These are phyloP conservation scores for Procambarus virginalis DNA, from an alignment of 1,140 invertebrate genomes.

Conservation along the genomic window DNA sequence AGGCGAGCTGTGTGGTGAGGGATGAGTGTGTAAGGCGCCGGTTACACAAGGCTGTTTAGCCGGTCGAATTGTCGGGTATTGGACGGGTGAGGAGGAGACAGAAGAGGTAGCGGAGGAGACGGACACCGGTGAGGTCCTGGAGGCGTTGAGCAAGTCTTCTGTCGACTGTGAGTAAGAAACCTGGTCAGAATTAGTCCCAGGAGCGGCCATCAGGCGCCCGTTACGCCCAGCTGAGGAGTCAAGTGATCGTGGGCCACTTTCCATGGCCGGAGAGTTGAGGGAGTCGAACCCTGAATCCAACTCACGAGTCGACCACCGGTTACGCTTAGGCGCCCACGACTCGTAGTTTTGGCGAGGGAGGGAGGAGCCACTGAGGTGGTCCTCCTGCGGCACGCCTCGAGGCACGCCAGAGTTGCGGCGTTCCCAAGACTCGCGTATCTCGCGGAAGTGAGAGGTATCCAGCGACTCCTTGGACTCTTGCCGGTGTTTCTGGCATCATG, in stretches of 20 bases:
- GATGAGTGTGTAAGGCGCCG: slow-evolving; percentile 19
- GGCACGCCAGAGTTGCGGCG: slow-evolving; percentile 13
- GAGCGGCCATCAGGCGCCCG: background rate
- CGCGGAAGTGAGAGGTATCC: background rate
- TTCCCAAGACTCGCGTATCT: slow-evolving; percentile 29
- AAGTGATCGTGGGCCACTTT: slow-evolving; percentile 36
- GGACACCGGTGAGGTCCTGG: slow-evolving; percentile 51
- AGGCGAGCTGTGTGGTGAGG: background rate
- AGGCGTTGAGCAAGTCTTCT: slow-evolving; percentile 62
- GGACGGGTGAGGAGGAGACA: slow-evolving; percentile 29
- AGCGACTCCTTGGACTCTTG: background rate
- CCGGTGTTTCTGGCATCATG: slow-evolving; percentile 4
- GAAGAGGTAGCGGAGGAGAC: slow-evolving; percentile 29
- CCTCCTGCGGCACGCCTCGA: background rate
- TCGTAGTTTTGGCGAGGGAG: slow-evolving; percentile 17
- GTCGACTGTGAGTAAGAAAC: slow-evolving; percentile 45
- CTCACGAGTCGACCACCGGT: slow-evolving; percentile 57
- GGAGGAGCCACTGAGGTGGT: slow-evolving; percentile 25
- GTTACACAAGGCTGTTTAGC: slow-evolving; percentile 50
- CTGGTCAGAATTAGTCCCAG: background rate
- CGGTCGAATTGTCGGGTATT: slow-evolving; percentile 55
- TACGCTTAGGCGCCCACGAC: background rate
- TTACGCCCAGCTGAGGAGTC: slow-evolving; percentile 13
- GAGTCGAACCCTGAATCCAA: slow-evolving; percentile 68
- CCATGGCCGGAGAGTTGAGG: slow-evolving; percentile 25